Evolutionary conservation across 2,797 vertebrate species (phyloP).

Genomic region (Sebastes kiyomatsui): DNA sequence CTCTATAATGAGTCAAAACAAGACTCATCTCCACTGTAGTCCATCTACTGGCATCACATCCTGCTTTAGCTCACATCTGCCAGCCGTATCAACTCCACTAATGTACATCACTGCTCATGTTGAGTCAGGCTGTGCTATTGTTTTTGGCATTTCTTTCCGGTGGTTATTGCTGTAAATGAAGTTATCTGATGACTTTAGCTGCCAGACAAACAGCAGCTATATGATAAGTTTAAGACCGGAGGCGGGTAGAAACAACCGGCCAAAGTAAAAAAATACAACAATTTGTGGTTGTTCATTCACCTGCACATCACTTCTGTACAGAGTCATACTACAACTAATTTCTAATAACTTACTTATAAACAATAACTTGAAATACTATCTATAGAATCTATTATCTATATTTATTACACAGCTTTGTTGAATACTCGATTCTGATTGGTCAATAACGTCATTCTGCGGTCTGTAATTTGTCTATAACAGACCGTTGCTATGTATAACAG

Average conservation of each 20-base stretch:
- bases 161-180: not conserved
- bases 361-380: no score
- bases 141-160: not conserved
- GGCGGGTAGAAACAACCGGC: not conserved
- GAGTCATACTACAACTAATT: no score
- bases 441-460: no score
- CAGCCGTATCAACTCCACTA: not conserved
- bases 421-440: no score
- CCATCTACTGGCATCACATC: not conserved
- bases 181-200: not conserved
- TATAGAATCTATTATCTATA: no score
- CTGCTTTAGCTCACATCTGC: not conserved
- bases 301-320: not conserved
- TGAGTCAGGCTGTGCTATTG: not conserved
- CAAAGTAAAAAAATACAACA: not conserved
- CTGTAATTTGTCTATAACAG: no score
- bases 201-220: not conserved
- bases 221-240: not conserved
- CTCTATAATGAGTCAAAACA: not conserved
- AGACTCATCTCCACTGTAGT: not conserved
- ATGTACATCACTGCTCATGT: not conserved
- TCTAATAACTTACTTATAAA: no score
- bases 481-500: no score
- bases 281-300: not conserved
- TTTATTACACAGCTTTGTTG: no score